These are phyloP conservation scores for Hirundichthys speculiger DNA, from an alignment of 2,113 vertebrate genomes.

Conservation along the genomic window DNA sequence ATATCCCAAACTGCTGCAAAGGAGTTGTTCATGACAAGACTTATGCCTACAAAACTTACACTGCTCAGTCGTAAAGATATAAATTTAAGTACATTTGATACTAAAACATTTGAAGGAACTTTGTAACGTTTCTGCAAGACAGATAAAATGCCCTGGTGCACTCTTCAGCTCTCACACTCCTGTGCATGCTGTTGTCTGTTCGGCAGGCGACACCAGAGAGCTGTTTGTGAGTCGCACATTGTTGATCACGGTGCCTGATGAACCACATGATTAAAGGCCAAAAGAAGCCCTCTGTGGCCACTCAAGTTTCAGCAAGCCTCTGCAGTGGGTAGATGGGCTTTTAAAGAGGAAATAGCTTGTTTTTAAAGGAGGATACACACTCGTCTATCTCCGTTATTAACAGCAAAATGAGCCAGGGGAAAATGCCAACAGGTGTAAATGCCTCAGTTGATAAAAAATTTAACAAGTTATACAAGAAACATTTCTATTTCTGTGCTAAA, in stretches of 20 bases:
- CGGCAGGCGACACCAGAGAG: slow-evolving; percentile 3
- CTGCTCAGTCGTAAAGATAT: too few relatives aligned
- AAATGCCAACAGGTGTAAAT: slow-evolving; percentile 8
- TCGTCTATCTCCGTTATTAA: slow-evolving; percentile 19
- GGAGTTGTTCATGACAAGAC: too few relatives aligned
- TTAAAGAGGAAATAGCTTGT: background rate
- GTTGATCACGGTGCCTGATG: slow-evolving; percentile 38
- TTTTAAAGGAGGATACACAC: background rate
- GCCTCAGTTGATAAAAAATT: background rate
- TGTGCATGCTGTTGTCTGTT: slow-evolving; percentile 16
- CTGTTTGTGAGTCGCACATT: slow-evolving; percentile 28
- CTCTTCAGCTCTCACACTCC: slow-evolving; percentile 26
- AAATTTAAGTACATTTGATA: too few relatives aligned
- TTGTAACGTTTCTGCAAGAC: too few relatives aligned
- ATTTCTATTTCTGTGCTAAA: background rate
- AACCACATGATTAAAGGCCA: slow-evolving; percentile 31
- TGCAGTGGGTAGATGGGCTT: background rate
- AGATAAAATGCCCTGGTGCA: slow-evolving; percentile 52
- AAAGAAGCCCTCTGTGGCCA: slow-evolving; percentile 24
- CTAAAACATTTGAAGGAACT: too few relatives aligned
- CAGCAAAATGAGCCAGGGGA: background rate
- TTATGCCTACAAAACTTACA: too few relatives aligned
- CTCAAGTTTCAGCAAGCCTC: slow-evolving; percentile 7
- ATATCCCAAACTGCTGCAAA: too few relatives aligned
- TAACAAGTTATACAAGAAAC: slow-evolving; percentile 18